phyloP scores from a whole-genome alignment of 1,140 invertebrate species.

The Phymorhynchus buccinoides region DNA sequence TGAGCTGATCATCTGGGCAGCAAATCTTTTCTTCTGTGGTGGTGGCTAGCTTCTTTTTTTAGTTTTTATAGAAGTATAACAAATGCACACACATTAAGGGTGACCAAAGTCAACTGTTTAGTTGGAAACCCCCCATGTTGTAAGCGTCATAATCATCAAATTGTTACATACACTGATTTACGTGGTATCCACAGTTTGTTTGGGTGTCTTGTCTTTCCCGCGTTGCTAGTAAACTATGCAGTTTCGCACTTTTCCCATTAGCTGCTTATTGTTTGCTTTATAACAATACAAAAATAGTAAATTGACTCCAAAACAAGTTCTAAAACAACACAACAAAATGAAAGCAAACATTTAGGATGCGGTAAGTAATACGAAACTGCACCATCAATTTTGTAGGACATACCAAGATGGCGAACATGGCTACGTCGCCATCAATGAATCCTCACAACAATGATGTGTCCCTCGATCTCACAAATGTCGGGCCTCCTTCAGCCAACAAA shows the following conservation, averaged over 20 bases:
- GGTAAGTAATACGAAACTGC: constrained; percentile 5
- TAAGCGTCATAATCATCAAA: no score
- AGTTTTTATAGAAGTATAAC: background rate
- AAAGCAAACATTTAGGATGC: no score
- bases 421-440: constrained; percentile 22
- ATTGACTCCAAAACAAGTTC: background rate
- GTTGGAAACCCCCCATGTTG: no score
- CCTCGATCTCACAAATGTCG: background rate
- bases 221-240: background rate
- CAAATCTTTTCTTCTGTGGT: no score
- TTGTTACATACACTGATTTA: no score
- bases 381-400: background rate
- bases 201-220: background rate
- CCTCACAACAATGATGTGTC: background rate
- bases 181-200: no score
- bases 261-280: no score
- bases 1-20: no score
- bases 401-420: constrained; percentile 26
- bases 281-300: no score
- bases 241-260: no score
- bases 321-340: background rate
- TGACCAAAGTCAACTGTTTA: no score
- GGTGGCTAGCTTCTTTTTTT: no score
- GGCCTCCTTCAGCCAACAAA: background rate
- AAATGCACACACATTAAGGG: background rate